Evolutionary conservation across 2,113 vertebrate species (phyloP).

Genomic region (Pteronura brasiliensis): DNA sequence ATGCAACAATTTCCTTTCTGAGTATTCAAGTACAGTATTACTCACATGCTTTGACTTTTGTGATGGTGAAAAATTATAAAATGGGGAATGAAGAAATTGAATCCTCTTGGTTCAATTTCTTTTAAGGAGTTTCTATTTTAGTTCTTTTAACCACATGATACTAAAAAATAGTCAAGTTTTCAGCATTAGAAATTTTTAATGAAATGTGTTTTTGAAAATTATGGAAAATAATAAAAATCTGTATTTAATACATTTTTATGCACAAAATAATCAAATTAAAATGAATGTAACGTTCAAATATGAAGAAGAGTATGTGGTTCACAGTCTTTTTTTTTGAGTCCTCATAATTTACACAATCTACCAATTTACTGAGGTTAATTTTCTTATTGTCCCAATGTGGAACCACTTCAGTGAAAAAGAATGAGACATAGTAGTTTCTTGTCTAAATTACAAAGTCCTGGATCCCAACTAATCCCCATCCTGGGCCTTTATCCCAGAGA

Average conservation of each 20-base stretch:
- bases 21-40: conserved; percentile 33
- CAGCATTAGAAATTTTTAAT: conserved; percentile 9
- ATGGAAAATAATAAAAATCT: background rate
- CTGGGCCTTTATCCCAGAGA: background rate
- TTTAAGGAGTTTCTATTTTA: conserved; percentile 14
- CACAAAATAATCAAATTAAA: conserved; percentile 2
- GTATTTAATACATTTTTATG: conserved; percentile 12
- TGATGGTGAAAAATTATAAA: conserved; percentile 45
- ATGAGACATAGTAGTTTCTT: background rate
- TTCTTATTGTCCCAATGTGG: background rate
- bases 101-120: background rate
- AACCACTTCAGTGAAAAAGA: background rate
- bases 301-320: background rate
- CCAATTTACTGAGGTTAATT: background rate
- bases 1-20: conserved; percentile 58
- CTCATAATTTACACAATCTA: background rate
- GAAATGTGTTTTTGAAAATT: conserved; percentile 9
- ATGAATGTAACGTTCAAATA: background rate
- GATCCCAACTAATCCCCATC: background rate
- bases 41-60: conserved; percentile 40
- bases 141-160: background rate
- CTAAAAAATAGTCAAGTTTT: background rate
- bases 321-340: background rate
- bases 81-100: background rate
- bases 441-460: background rate